These are phyloP conservation scores for Meriones psammophilus DNA, from an alignment of 2,797 vertebrate genomes.

Conservation along the genomic window DNA sequence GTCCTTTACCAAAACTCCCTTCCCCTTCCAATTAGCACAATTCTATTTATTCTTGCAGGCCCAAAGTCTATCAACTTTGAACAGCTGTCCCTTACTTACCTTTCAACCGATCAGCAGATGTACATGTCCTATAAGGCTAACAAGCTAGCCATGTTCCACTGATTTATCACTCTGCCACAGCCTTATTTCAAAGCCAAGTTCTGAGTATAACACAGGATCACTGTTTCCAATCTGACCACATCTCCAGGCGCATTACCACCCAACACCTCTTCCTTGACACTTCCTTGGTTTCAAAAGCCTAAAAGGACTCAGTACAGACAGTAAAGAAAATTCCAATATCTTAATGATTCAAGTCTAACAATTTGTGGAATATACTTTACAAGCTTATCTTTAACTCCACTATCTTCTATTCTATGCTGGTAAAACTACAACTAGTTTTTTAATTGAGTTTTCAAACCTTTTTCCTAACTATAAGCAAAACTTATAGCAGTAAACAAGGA, in stretches of 20 bases:
- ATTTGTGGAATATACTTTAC: not conserved
- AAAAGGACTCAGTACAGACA: not conserved
- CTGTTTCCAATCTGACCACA: slow-evolving; percentile 24
- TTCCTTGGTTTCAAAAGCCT: slow-evolving; percentile 34
- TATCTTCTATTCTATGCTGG: not conserved
- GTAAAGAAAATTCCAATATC: slow-evolving; percentile 23
- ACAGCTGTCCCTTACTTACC: not conserved
- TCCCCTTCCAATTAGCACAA: not conserved
- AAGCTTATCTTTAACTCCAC: not conserved
- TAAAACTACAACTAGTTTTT: not conserved
- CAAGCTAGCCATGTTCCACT: not conserved
- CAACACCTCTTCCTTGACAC: not conserved
- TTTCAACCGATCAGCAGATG: not conserved
- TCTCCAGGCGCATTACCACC: not conserved
- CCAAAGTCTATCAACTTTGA: not conserved
- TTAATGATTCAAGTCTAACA: not conserved
- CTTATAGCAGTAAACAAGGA: slow-evolving; percentile 48
- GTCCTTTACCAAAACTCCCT: not conserved
- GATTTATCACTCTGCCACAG: slow-evolving; percentile 19
- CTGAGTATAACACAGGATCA: not conserved
- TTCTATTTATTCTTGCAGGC: not conserved
- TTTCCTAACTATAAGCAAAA: slow-evolving; percentile 16
- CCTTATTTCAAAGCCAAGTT: not conserved
- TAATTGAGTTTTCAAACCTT: not conserved
- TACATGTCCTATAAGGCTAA: not conserved